A percentile compares a stretch with the other conserved stretches of the same genome.
Conservation (phyloP, 2,797 vertebrate species). For the Arvicola amphibius region DNA sequence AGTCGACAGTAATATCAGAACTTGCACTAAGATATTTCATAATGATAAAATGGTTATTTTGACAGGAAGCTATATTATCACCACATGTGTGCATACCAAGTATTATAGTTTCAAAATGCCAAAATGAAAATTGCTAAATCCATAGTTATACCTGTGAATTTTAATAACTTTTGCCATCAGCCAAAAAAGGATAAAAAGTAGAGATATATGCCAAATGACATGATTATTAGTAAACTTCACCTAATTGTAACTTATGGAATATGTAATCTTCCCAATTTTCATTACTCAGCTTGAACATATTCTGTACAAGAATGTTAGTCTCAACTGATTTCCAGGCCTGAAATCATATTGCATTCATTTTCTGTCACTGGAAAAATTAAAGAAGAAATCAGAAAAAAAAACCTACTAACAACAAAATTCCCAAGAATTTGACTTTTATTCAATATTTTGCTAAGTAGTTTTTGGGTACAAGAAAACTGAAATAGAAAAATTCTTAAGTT, state of each 20-base stretch:
- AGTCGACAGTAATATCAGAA: slow-evolving; percentile 1
- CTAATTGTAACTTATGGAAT: not conserved
- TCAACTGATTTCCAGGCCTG: slow-evolving; percentile 20
- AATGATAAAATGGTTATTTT: slow-evolving; percentile 43
- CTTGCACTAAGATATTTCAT: slow-evolving; percentile 1
- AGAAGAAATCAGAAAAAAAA: not conserved
- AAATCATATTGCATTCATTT: slow-evolving; percentile 34
- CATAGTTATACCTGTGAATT: not conserved
- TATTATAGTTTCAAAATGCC: not conserved
- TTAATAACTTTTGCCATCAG: slow-evolving; percentile 10
- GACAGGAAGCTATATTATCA: slow-evolving; percentile 47
- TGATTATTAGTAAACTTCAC: not conserved
- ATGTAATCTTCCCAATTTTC: not conserved
- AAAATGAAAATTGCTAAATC: not conserved
- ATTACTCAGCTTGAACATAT: not conserved
- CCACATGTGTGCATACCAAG: not conserved
- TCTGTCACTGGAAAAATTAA: not conserved
- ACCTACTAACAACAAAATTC: not conserved
- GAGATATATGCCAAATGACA: not conserved
- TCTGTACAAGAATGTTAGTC: not conserved
- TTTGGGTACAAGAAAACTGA: slow-evolving; percentile 17
- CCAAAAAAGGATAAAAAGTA: slow-evolving; percentile 9
- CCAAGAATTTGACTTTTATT: slow-evolving; percentile 3
- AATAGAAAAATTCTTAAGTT: slow-evolving; percentile 8
- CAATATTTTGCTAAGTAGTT: not conserved